Conservation (phyloP, 2,888 invertebrate genomes). For the Lochmaea capreae region DNA sequence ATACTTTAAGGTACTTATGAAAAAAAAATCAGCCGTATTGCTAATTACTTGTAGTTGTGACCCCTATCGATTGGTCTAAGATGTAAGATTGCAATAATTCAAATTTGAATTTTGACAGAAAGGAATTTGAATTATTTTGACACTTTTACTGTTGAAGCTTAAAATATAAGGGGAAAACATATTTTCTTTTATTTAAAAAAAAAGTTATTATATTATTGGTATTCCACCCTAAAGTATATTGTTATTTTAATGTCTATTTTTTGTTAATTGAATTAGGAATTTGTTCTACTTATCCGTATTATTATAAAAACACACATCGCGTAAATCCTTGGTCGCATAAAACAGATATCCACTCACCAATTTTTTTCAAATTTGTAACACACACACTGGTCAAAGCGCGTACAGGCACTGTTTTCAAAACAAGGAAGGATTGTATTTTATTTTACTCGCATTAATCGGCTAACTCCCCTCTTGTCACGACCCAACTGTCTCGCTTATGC, state of each 20-base stretch:
- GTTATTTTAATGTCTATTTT: background rate
- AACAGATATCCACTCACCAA: conserved; percentile 20
- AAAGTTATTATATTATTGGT: too few species aligned
- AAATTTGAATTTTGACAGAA: too few species aligned
- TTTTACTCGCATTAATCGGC: conserved; percentile 58
- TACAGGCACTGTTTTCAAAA: conserved; percentile 36
- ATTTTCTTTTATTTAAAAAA: too few species aligned
- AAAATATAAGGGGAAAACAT: too few species aligned
- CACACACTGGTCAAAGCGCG: conserved; percentile 30
- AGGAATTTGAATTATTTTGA: too few species aligned
- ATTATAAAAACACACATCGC: conserved; percentile 12
- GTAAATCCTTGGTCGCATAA: background rate
- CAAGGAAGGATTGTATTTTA: conserved; percentile 43
- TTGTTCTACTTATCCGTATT: conserved; percentile 19
- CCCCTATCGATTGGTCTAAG: too few species aligned
- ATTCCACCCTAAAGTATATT: too few species aligned
- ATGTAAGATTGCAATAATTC: too few species aligned
- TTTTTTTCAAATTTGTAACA: conserved; percentile 16
- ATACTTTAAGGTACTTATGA: too few species aligned
- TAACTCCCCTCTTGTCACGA: conserved; percentile 39
- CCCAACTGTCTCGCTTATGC: conserved; percentile 14
- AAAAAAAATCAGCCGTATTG: too few species aligned
- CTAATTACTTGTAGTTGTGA: too few species aligned
- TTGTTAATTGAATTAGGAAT: background rate
- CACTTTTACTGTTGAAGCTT: too few species aligned